Percentiles rank a stretch among this genome's conserved stretches.
phyloP scores from a whole-genome alignment of 2,888 invertebrate genomes.

The Andrena chrysosceles region DNA sequence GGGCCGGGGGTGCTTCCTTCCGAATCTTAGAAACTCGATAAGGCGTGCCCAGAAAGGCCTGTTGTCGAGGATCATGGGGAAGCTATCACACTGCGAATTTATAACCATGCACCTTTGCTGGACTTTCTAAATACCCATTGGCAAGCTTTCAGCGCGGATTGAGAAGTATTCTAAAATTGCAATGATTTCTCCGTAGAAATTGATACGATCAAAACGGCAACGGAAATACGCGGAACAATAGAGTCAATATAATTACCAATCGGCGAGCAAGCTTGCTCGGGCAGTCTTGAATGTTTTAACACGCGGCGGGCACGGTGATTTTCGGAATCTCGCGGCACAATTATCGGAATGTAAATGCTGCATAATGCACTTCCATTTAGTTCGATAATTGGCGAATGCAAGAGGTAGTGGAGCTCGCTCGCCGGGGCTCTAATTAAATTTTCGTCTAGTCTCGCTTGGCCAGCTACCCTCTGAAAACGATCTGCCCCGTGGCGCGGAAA shows the following conservation, averaged over 20 bases:
- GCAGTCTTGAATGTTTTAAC: conserved; percentile 21
- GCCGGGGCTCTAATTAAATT: conserved; percentile 58
- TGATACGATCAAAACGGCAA: too few species aligned
- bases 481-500: neutral
- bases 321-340: conserved; percentile 42
- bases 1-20: conserved; percentile 38
- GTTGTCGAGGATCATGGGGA: conserved; percentile 36
- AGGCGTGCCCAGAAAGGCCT: conserved; percentile 53
- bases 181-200: too few species aligned
- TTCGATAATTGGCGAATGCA: conserved; percentile 56
- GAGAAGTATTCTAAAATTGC: too few species aligned
- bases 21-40: conserved; percentile 74
- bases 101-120: conserved; percentile 53
- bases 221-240: too few species aligned
- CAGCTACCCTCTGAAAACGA: neutral
- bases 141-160: too few species aligned
- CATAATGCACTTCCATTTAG: conserved; percentile 56
- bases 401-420: neutral
- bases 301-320: conserved; percentile 4
- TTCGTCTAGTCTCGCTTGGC: conserved; percentile 29
- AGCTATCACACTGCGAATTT: conserved; percentile 45
- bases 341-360: conserved; percentile 47
- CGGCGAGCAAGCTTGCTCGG: too few species aligned
- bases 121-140: conserved; percentile 48
- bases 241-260: too few species aligned